Evolutionary conservation across 2,888 invertebrate species (phyloP).

Genomic region (Campoplex capitator): DNA sequence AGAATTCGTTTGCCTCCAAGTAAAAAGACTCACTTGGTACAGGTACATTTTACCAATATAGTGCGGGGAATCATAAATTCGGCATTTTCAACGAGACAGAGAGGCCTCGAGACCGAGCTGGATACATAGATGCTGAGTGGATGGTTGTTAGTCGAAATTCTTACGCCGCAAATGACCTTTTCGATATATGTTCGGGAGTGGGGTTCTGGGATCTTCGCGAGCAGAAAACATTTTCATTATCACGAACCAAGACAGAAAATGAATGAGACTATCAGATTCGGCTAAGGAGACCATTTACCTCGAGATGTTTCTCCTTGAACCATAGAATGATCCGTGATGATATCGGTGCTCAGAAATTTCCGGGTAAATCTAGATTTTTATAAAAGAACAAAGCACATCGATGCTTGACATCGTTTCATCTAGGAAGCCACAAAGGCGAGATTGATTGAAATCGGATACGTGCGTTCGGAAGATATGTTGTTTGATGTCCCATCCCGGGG

Average conservation of each 20-base stretch:
- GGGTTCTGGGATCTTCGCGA: not conserved
- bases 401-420: not conserved
- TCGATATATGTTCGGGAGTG: not conserved
- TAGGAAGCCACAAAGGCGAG: not conserved
- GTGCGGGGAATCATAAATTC: no score
- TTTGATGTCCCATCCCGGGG: not conserved
- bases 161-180: not conserved
- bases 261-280: not conserved
- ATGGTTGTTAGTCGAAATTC: not conserved
- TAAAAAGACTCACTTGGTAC: no score
- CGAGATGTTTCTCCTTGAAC: not conserved
- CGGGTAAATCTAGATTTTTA: not conserved
- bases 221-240: not conserved
- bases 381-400: not conserved
- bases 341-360: not conserved
- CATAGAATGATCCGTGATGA: not conserved
- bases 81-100: no score
- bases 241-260: not conserved
- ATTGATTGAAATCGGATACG: not conserved
- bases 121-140: no score
- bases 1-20: no score
- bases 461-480: not conserved
- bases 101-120: no score
- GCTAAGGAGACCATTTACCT: not conserved
- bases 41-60: no score